Base-by-base conservation (phyloP, 2,888 invertebrate genomes). In the Schrankia costaestrigalis region DNA sequence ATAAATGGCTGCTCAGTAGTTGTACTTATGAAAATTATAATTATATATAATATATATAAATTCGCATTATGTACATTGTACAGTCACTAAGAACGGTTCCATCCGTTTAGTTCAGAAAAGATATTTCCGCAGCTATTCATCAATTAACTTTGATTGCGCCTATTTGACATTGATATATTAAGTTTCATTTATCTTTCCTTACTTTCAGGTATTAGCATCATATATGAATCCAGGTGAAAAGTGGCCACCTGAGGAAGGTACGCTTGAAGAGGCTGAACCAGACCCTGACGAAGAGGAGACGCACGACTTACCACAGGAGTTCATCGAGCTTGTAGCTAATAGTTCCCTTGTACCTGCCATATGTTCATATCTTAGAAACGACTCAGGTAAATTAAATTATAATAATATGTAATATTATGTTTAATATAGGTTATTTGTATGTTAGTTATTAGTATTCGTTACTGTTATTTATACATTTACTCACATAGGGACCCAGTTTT, bases 321-420 rank as follows among this genome's bases (percentile, higher is more conserved):
- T 97, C 72, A 87, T 93, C 11, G 93, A 95, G 42, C 89, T 97
- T 17, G 73, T 97, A 10, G 91, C 93, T 24, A 90, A 93, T 67
- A 97, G 97, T 40, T 95, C 96, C 60, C 89, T 98, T 11, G 90
- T 97, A 43, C 95, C 96, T 11, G 96, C 95, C 11, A 90, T 97
- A 13, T 95, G 95, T 62, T 96, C 96, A 0, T 97, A 98, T 71
- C 89, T 97, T 32, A 90, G 97, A 56, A 98, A 98, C 67, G 98
- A 98, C 80, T 98, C 97, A 9, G 91, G 93, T 93, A 63, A 10
- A 7, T 23, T 11, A n/a, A 1, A 18, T 8, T n/a, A 3, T 17
- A 3, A 17, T 17, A 17, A 6, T 55, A 26, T 0, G 15, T 26
- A 15, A 1, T 11, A 7, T 10, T 21, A 21, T 2, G 8, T 18